Base-by-base conservation (phyloP, 2,888 invertebrate species). In the Drosophila melanocephala region DNA sequence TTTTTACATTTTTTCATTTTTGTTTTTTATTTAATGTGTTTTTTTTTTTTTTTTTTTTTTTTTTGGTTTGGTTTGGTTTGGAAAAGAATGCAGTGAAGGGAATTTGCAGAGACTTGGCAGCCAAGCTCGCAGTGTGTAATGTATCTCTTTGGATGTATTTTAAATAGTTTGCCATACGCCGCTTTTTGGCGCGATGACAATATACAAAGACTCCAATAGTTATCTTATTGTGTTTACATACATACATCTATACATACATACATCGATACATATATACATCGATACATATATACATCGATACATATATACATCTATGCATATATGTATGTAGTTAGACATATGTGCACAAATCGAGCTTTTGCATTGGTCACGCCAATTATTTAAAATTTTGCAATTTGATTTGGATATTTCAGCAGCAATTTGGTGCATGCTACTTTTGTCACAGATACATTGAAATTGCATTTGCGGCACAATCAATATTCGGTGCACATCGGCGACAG, bases 41-140 rank as follows among this genome's bases (percentile, higher is more conserved):
- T 42, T 32, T 35, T 51, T 51, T 55, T 5, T 19, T 10, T 14
- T 7, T 1, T 30, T 33, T 50, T 53, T 30, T 55, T 56, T 39
- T 47, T n/a, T 30, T 47, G 50, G 44, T 64, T 68, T 60, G 56
- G 35, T 35, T 72, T 77, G 81, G 81, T 87, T 84, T 87, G 90
- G 81, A 80, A 85, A 84, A 88, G 87, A 92, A 91, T 91, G 92
- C 84, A 84, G 89, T 91, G 91, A 91, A 91, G 89, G 91, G 91
- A 89, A 92, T 91, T 89, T 85, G 83, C 89, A 84, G 57, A 84
- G 89, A 83, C 84, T 89, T 86, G 90, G 90, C 86, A 90, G 81
- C 81, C 80, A 74, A 74, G 80, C 72, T 81, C 78, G 81, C 83
- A 87, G 86, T 83, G 79, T 84, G 83, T 84, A 87, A 84, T 88